Evolutionary conservation across 1,140 invertebrate genomes (phyloP), one percentile per base, ranked within the genome.

Genomic region (Dolichoris vasculosae): DNA sequence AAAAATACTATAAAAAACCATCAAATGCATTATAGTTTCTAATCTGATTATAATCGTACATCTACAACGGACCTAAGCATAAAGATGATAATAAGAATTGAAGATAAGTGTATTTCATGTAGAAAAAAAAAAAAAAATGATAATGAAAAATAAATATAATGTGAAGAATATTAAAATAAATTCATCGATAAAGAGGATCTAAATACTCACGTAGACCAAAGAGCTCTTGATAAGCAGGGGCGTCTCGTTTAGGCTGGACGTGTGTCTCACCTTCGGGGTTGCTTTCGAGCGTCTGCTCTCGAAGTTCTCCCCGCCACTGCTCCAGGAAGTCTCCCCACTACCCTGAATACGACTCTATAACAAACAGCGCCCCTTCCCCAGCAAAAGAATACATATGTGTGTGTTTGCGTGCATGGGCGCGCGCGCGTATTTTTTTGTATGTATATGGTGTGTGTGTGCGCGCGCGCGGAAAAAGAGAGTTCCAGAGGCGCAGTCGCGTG

Each of bases 281-380:
- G 92, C 92, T 92, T 93, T 91, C 87, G 87, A 92, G 93, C 92
- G 92, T 93, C 93, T 94, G 91, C 93, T 93, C 91, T 93, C 92
- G 92, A 91, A 94, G 93, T 94, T 91, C 91, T 93, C 94, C 93
- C 93, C 93, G 93, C 92, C 93, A 94, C 93, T 89, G 86, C 85
- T 67, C 82, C 83, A 85, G 83, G 88, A 87, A 83, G 38, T 43
- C 48, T 83, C 83, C 86, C 85, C 89, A 77, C 85, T 85, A 59
- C 0, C 0, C 7, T 83, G 67, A 86, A 81, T 84, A 82, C 87
- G 88, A 89, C 88, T 87, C 86, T 89, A 82, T 71, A 51, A 75
- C 79, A 79, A 81, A 75, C 85, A 87, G 85, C 89, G 87, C 90
- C 87, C 89, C 90, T 79, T 86, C 89, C 88, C 59, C 77, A 86